phyloP scores from a whole-genome alignment of 2,113 vertebrate species.

The Salvelinus alpinus region DNA sequence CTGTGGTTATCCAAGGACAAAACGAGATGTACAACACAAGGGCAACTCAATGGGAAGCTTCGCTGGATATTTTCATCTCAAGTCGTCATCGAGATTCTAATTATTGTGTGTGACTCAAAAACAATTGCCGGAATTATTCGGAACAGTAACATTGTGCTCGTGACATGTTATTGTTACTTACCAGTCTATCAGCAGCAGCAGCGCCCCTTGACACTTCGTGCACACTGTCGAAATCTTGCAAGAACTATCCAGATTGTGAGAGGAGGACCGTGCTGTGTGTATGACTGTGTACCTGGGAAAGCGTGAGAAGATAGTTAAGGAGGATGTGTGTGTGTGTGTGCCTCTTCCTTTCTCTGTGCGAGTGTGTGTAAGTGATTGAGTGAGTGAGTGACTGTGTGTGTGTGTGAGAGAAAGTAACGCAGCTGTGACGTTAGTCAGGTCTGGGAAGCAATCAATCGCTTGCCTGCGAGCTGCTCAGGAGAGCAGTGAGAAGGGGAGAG shows the following conservation, averaged over 20 bases:
- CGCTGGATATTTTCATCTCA: neutral
- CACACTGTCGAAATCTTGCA: too few species aligned
- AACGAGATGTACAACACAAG: too few species aligned
- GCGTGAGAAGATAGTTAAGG: too few species aligned
- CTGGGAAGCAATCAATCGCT: neutral
- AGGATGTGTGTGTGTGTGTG: too few species aligned
- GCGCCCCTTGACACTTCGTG: neutral
- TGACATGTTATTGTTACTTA: neutral
- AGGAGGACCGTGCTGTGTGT: neutral
- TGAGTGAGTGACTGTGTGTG: neutral
- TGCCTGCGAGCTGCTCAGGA: neutral
- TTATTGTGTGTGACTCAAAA: neutral
- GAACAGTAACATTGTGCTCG: neutral
- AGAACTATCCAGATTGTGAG: too few species aligned
- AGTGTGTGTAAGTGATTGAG: neutral
- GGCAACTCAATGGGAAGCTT: too few species aligned
- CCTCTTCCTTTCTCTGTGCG: neutral
- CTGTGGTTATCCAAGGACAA: neutral
- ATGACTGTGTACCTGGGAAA: neutral
- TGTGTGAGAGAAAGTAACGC: neutral
- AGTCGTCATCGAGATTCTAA: neutral
- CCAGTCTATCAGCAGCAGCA: neutral
- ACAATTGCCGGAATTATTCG: neutral
- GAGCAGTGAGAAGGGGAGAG: neutral
- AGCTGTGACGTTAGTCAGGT: neutral